Evolutionary conservation across 2,888 invertebrate genomes (phyloP).

Genomic region (Oscheius sp.): DNA sequence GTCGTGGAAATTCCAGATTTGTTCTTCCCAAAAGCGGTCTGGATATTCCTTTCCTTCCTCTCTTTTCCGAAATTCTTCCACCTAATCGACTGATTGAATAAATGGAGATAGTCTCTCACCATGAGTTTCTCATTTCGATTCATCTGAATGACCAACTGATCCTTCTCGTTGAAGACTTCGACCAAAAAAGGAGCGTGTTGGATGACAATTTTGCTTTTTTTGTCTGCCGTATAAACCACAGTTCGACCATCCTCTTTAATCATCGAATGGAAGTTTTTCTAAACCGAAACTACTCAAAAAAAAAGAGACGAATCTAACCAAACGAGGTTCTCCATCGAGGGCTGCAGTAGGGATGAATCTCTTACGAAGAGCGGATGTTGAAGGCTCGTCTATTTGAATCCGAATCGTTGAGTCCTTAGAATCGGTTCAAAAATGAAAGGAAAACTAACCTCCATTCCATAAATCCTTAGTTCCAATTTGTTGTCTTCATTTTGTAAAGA

Average conservation of each 20-base stretch:
- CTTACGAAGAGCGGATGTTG: constrained; percentile 41
- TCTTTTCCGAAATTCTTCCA: constrained; percentile 82
- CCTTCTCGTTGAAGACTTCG: constrained; percentile 79
- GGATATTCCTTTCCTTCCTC: constrained; percentile 64
- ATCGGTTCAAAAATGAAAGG: not conserved
- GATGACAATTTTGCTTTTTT: constrained; percentile 46
- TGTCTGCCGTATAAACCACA: not conserved
- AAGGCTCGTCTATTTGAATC: constrained; percentile 56
- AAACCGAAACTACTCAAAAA: not conserved
- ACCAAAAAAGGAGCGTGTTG: constrained; percentile 81
- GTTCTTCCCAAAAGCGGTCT: constrained; percentile 90
- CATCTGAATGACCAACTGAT: constrained; percentile 80
- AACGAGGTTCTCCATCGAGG: constrained; percentile 35
- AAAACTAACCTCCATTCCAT: constrained; percentile 32
- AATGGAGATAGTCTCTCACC: constrained; percentile 33
- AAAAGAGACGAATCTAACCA: not conserved
- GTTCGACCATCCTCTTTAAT: constrained; percentile 26
- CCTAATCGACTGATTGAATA: constrained; percentile 68
- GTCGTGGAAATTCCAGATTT: constrained; percentile 92
- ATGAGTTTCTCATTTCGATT: constrained; percentile 88
- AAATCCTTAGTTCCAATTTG: constrained; percentile 36
- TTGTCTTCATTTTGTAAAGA: constrained; percentile 37
- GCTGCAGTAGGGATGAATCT: constrained; percentile 48
- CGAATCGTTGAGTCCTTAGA: constrained; percentile 42
- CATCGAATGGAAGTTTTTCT: not conserved